Base-by-base conservation (phyloP, 2,797 vertebrate species). In the Lagodon rhomboides region DNA sequence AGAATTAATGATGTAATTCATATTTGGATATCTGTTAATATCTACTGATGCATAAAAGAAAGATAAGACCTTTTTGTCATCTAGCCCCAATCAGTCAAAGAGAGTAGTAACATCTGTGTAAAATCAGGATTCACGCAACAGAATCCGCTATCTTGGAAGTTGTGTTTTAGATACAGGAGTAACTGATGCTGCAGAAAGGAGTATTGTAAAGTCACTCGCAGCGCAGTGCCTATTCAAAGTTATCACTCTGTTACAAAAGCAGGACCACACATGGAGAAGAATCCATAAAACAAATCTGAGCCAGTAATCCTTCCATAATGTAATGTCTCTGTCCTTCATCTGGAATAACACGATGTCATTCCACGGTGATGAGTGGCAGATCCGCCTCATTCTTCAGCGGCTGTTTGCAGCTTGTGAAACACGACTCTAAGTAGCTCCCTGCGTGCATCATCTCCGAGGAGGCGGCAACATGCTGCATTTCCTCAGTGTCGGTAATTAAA, bases 401-500 rank as follows among this genome's bases (percentile, higher is more conserved):
- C 83, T 83, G 89, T 91, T 91, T 84, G 85, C 80, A 82, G 76
- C 77, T 77, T 86, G 79, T 91, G 89, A 87, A 87, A 87, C 85
- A 87, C 46, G 73, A 83, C 68, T 87, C 82, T 87, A 85, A 88
- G 86, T 77, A 85, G 82, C 73, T 88, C 73, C 84, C 80, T 68
- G 80, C 81, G 83, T 76, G 80, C 78, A 54, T 83, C 82, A 69
- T 88, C 79, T 88, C 75, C 3, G 17, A 70, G 69, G 78, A 85
- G 80, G 62, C 58, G 70, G 84, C 84, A 27, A 58, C 77, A 34
- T 70, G 79, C 68, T 79, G 79, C 79, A 70, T 72, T 80, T 87
- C 82, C 83, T 88, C 83, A 61, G 44, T 53, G 88, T 71, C 87
- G 72, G 91, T 93, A 90, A 93, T 94, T 94, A 93, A 92, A 92